Base-by-base conservation (phyloP, 2,888 invertebrate species). In the Drosophila mimica region DNA sequence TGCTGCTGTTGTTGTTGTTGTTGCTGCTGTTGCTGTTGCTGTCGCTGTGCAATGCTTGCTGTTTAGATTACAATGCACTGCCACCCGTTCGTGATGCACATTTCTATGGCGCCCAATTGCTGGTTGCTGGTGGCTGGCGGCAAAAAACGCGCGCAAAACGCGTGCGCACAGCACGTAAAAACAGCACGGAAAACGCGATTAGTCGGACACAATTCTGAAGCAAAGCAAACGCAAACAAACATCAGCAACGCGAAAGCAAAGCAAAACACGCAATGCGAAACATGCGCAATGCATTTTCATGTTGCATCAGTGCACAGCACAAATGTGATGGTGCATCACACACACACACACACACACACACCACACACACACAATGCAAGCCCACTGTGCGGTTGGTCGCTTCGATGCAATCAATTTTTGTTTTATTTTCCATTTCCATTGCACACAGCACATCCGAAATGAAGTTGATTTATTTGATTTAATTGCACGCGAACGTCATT, bases 261-360 rank as follows among this genome's bases (percentile, higher is more conserved):
- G 62, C 61, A 58, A 70, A 81, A 83, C 83, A 81, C 79, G 86
- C 86, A 84, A 84, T 73, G 71, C 71, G 48, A 70, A 78, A 65
- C 74, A 82, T 82, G 86, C 79, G 86, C 86, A 83, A 81, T 84
- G 84, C 82, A 84, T 74, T 83, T 74, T 67, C 70, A 75, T 51
- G 68, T 74, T 83, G 84, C 84, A 87, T 76, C 83, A 83, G 73
- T 83, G 74, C 66, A 74, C 56, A 71, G 53, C 49, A 59, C 65
- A 51, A 34, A 30, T 30, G 66, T 25, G 53, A 4, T 34, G 13
- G 56, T 28, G 33, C 20, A 52, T 11, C 15, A 13, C 38, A 46
- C 43, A 40, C n/a, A 40, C 25, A 25, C 25, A 25, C 25, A 0
- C 52, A 20, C 15, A 9, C n/a, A n/a, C 30, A 52, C 13, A 33